phyloP scores from a whole-genome alignment of 2,797 vertebrate genomes.

The Halcyon smyrnensis region DNA sequence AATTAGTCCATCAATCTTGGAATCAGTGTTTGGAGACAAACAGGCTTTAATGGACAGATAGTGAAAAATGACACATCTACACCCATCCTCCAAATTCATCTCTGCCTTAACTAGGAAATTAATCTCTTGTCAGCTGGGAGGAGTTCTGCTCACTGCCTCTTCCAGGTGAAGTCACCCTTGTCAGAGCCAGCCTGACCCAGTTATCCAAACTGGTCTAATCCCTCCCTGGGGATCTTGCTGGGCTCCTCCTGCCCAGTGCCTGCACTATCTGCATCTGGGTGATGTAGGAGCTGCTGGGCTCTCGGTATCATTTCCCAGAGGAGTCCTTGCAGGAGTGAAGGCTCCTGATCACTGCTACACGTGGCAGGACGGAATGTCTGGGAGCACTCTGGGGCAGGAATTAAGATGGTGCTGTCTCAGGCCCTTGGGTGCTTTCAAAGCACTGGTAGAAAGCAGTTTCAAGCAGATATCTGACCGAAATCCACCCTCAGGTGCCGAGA shows the following conservation, averaged over 20 bases:
- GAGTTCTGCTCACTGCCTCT: neutral
- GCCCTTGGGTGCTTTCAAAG: neutral
- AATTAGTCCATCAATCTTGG: constrained; percentile 53
- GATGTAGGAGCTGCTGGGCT: neutral
- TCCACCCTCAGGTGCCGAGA: neutral
- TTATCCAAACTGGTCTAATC: neutral
- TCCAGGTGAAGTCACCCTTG: neutral
- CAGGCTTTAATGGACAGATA: neutral
- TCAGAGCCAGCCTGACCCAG: neutral
- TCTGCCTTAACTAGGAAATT: neutral
- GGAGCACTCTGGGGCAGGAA: neutral
- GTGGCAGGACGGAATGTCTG: rapidly evolving
- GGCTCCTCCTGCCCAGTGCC: neutral
- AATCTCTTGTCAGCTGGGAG: neutral
- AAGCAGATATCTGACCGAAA: neutral
- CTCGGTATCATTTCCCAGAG: rapidly evolving
- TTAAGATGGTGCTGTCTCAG: neutral
- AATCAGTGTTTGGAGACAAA: constrained; percentile 35
- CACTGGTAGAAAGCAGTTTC: rapidly evolving
- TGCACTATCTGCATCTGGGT: neutral
- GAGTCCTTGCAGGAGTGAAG: neutral
- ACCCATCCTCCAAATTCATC: neutral
- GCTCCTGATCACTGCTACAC: neutral
- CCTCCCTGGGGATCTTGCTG: neutral
- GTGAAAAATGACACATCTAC: constrained; percentile 1